Evolutionary conservation across 2,113 vertebrate species (phyloP).

Genomic region (Romanogobio albipinnatus): DNA sequence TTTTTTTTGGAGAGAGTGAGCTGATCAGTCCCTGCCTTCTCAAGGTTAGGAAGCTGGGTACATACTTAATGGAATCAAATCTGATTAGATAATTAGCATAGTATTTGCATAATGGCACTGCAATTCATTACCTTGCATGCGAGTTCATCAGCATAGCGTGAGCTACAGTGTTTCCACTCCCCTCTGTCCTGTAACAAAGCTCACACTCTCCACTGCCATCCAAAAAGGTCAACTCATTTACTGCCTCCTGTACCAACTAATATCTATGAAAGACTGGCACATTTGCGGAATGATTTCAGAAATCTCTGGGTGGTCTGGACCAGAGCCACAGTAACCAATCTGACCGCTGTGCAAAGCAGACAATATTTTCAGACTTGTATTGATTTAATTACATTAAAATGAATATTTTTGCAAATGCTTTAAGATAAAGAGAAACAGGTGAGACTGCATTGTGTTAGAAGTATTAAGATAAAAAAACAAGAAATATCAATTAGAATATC

Average conservation of each 20-base stretch:
- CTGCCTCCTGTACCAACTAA: constrained; percentile 29
- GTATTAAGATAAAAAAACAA: neutral
- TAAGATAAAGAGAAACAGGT: neutral
- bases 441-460: neutral
- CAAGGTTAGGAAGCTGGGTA: constrained; percentile 67
- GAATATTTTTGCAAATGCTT: neutral
- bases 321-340: constrained; percentile 9
- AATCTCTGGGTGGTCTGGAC: constrained; percentile 18
- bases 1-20: constrained; percentile 21
- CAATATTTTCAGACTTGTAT: constrained; percentile 3
- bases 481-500: neutral
- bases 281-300: neutral
- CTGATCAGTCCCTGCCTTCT: constrained; percentile 68
- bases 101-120: constrained; percentile 67
- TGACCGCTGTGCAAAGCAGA: neutral
- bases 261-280: neutral
- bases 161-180: constrained; percentile 47
- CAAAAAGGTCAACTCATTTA: constrained; percentile 38
- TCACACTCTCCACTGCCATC: constrained; percentile 18
- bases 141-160: constrained; percentile 62
- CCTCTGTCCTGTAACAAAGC: constrained; percentile 35
- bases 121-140: constrained; percentile 67
- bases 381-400: constrained; percentile 6
- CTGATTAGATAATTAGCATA: constrained; percentile 75
- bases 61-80: constrained; percentile 69